Evolutionary conservation across 2,888 invertebrate species (phyloP), one percentile per base, ranked within the genome.

Genomic region (Aphelenchoides bicaudatus): DNA sequence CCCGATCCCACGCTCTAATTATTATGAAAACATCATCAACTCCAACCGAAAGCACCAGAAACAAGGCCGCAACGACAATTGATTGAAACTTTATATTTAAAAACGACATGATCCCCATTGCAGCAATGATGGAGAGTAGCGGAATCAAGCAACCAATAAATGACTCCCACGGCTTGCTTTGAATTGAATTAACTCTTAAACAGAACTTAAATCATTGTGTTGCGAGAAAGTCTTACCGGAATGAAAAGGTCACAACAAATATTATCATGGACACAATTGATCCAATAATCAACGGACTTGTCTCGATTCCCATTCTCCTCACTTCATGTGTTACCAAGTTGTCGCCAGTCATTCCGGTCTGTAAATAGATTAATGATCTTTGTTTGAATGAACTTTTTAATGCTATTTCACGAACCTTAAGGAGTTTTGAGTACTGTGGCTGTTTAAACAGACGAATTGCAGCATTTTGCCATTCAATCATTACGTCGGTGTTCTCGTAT

Each of bases 1-100:
- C 34, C 34, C 13, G 34, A 34, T n/a, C n/a, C 62, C 62, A 62
- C 8, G 62, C 62, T 2, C 62, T 19, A 16, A 49, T 58, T 29
- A 73, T 62, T 48, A 74, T 74, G 60, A 74, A 74, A n/a, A 74
- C 68, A 49, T 74, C 74, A 52, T 74, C 74, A 19, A 74, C 72
- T 21, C 75, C 74, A 39, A 74, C 74, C 13, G 74, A 75, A n/a
- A 75, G 59, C 5, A 74, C 74, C 39, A 74, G 62, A 58, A 74
- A 74, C 13, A 74, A 58, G 2, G 75, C 68, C 5, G 75, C 75
- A 19, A 74, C 74, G 38, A 74, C 71, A 30, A 74, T 75, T 16
- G 74, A 73, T 56, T 75, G 73, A 56, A 70, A 73, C 28, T 67
- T 66, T 27, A 67, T 64, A 13, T 65, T 67, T 48, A 61, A 59